Conservation (phyloP, 1,140 invertebrate species). For the Scaptomyza montana region DNA sequence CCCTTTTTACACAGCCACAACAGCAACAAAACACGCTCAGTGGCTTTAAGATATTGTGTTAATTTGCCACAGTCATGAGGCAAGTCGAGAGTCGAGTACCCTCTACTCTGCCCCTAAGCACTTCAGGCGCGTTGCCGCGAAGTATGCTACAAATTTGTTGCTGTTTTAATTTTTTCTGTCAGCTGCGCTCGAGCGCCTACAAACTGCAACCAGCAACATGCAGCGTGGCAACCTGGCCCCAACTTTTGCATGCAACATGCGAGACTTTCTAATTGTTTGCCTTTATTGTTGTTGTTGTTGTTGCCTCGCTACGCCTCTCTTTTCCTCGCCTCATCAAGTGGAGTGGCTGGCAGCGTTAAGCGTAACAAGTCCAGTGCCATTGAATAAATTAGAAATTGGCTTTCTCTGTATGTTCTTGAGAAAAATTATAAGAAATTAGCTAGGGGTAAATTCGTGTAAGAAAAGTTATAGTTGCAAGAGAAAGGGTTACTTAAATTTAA, state of each 20-base stretch:
- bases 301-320: background rate
- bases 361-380: slow-evolving; percentile 67
- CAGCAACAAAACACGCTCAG: background rate
- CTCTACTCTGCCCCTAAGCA: slow-evolving; percentile 6
- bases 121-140: slow-evolving; percentile 61
- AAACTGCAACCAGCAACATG: slow-evolving; percentile 27
- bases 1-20: background rate
- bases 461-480: background rate
- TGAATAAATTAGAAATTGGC: slow-evolving; percentile 78
- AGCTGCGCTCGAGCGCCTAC: slow-evolving; percentile 68
- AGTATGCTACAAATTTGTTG: slow-evolving; percentile 78
- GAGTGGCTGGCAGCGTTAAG: slow-evolving; percentile 48
- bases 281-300: background rate
- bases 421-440: background rate
- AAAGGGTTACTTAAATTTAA: too few species aligned
- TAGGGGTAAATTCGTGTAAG: background rate
- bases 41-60: slow-evolving; percentile 69
- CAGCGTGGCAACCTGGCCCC: background rate
- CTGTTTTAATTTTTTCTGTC: slow-evolving; percentile 75
- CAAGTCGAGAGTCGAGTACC: slow-evolving; percentile 10
- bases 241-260: slow-evolving; percentile 58
- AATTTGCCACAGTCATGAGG: slow-evolving; percentile 77
- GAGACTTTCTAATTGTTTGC: slow-evolving; percentile 71
- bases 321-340: slow-evolving; percentile 12
- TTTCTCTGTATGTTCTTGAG: slow-evolving; percentile 14